Conservation (phyloP, 2,888 invertebrate genomes). For the Liopterus haemorrhoidalis region DNA sequence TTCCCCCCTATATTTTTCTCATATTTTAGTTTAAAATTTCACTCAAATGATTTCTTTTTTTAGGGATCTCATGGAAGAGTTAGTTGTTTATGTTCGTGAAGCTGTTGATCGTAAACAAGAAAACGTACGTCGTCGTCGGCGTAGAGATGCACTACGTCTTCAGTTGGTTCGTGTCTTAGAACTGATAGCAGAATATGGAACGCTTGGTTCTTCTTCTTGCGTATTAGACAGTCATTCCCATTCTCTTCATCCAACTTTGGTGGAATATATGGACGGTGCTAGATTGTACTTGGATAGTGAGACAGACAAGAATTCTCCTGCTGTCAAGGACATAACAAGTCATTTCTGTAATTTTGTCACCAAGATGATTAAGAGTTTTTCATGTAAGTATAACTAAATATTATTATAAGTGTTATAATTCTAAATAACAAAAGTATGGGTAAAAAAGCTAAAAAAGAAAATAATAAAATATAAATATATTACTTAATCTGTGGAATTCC, state of each 20-base stretch:
- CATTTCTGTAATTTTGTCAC: slow-evolving; percentile 93
- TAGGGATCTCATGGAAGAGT: slow-evolving; percentile 94
- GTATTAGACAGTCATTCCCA: slow-evolving; percentile 79
- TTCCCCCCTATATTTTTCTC: slow-evolving; percentile 5
- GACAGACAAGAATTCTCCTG: slow-evolving; percentile 84
- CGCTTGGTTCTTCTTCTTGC: slow-evolving; percentile 78
- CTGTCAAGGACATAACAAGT: slow-evolving; percentile 81
- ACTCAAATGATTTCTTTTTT: slow-evolving; percentile 26
- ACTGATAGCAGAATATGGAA: slow-evolving; percentile 84
- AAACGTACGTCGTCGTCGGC: slow-evolving; percentile 83
- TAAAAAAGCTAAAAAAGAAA: neutral
- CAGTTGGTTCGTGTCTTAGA: slow-evolving; percentile 89
- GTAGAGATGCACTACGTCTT: slow-evolving; percentile 86
- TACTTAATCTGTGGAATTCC: no score
- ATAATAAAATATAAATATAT: neutral
- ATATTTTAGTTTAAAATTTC: slow-evolving; percentile 4
- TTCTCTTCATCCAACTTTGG: slow-evolving; percentile 76
- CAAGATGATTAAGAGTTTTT: slow-evolving; percentile 89
- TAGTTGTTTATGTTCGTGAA: slow-evolving; percentile 85
- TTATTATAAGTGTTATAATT: slow-evolving; percentile 4
- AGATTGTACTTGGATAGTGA: slow-evolving; percentile 87
- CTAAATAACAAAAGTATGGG: neutral
- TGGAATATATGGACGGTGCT: slow-evolving; percentile 94
- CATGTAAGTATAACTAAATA: slow-evolving; percentile 69
- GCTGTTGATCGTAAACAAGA: slow-evolving; percentile 97